These are phyloP conservation scores for Bicyclus anynana DNA, from an alignment of 1,140 invertebrate genomes.

Conservation along the genomic window DNA sequence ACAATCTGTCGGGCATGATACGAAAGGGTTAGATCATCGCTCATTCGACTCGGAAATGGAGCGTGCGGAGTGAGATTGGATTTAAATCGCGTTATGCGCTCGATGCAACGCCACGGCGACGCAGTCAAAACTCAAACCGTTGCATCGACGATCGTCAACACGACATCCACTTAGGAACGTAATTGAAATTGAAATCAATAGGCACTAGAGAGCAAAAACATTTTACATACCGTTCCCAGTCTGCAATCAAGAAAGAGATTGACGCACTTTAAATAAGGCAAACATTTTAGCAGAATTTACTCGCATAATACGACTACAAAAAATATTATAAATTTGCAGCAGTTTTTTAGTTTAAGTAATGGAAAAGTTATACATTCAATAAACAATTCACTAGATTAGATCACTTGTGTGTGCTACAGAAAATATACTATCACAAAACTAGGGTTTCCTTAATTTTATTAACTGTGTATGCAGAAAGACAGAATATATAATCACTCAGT, in stretches of 20 bases:
- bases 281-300: not conserved
- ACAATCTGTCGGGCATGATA: not conserved
- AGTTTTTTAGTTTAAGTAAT: no score
- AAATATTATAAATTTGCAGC: no score
- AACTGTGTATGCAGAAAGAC: no score
- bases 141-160: not conserved
- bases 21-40: not conserved
- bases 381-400: no score
- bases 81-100: conserved; percentile 34
- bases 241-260: not conserved
- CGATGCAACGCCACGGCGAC: conserved; percentile 15
- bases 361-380: no score
- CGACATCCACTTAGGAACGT: not conserved
- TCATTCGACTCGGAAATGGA: conserved; percentile 31
- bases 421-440: no score
- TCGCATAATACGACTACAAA: no score
- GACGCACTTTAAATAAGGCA: not conserved
- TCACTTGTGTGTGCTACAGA: no score
- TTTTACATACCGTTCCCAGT: not conserved
- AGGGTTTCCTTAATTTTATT: no score
- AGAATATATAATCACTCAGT: no score
- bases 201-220: not conserved
- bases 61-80: conserved; percentile 30
- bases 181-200: not conserved
- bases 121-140: conserved; percentile 1